Evolutionary conservation across 2,888 invertebrate genomes (phyloP), one percentile per base, ranked within the genome.

Genomic region (Lasioglossum villosulum): DNA sequence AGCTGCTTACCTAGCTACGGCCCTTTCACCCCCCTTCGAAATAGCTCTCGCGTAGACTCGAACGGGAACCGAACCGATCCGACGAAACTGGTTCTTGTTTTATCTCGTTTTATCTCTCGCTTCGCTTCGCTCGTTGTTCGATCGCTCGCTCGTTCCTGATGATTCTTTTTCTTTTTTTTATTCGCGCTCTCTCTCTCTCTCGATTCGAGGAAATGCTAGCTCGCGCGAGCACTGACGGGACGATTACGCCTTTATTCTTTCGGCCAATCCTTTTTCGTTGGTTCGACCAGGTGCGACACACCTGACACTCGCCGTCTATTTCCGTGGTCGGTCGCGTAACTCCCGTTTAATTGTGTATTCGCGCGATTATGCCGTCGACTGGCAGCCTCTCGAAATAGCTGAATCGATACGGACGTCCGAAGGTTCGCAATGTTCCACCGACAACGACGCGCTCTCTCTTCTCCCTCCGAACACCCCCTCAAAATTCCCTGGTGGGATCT

Each of bases 1-100:
- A 94, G 93, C 88, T 83, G 92, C 91, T 92, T 90, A 91, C 92
- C 92, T 92, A 93, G 90, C 93, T 90, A 90, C 90, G 34, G 83
- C 90, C 89, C 90, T 91, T 89, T 90, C 88, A 87, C 88, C 89
- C 66, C 66, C 87, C 85, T 89, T 90, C 82, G 90, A 82, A 84
- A 87, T 83, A 80, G 84, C 88, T 70, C 23, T 23, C 23, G 45
- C 80, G 71, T 79, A 78, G 78, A 87, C 87, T 63, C 59, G 71
- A 74, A 70, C 66, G 66, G 66, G 66, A 66, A 66, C 66, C 66
- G 66, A 66, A 66, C 34, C 30, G 59, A 63, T 63, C n/a, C 59
- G 30, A 63, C 27, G 59, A 63, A 63, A 63, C 59, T 63, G 66
- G 34, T 34, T 66, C 66, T 66, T 30, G 66, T 34, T 34, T 66